phyloP scores from a whole-genome alignment of 2,888 invertebrate species.

The Rapana venosa region DNA sequence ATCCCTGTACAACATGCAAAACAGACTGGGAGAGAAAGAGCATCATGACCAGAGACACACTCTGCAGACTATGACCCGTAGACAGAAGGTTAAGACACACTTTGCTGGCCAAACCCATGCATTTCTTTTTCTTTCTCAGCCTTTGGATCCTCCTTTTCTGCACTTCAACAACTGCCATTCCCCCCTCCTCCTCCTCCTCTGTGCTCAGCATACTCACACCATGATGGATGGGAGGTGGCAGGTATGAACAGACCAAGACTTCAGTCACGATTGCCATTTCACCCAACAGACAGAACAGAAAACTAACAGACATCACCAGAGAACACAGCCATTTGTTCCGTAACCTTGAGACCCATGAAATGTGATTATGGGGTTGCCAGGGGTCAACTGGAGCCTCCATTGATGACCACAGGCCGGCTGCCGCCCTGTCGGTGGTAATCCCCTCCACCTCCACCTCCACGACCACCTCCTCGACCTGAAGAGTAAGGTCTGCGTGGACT shows the following conservation, averaged over 20 bases:
- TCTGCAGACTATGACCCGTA: slow-evolving; percentile 28
- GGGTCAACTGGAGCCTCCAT: slow-evolving; percentile 42
- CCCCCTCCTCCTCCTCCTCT: background rate
- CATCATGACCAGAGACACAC: slow-evolving; percentile 25
- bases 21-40: background rate
- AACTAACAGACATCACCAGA: background rate
- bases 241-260: background rate
- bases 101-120: background rate
- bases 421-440: slow-evolving; percentile 52
- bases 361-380: slow-evolving; percentile 28
- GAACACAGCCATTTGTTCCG: background rate
- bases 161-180: background rate
- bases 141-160: background rate
- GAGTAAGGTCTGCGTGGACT: background rate
- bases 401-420: slow-evolving; percentile 37
- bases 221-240: background rate
- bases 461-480: slow-evolving; percentile 30
- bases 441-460: slow-evolving; percentile 52
- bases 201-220: background rate
- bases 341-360: slow-evolving; percentile 19
- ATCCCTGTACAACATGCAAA: background rate
- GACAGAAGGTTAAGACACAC: slow-evolving; percentile 13
- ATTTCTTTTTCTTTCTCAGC: background rate
- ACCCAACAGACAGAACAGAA: background rate
- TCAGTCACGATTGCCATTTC: background rate